Evolutionary conservation across 2,113 vertebrate species (phyloP), one percentile per base, ranked within the genome.

Genomic region (Paraplagusia blochii): DNA sequence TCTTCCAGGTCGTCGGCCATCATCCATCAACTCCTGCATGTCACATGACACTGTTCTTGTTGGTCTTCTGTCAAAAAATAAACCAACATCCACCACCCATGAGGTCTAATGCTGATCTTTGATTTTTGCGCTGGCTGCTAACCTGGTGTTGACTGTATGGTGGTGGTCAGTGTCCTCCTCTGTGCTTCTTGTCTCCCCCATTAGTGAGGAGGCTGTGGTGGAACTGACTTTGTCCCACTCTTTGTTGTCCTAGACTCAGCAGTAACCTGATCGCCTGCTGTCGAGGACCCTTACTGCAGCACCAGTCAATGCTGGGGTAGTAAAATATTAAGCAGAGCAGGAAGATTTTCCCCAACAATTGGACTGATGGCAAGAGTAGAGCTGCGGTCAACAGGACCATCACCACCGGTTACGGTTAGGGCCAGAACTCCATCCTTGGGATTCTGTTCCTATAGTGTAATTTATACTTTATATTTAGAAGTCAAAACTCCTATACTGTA

Each of bases 201-300:
- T 83, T 74, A 79, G 75, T 75, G 58, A 77, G 19, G 52, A 66
- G 52, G 49, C 22, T 60, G 68, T 76, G 63, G 69, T 68, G 54
- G 51, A 16, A 57, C 49, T 80, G 76, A 79, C 79, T 73, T 83
- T 65, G 63, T 60, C 57, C 19, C 17, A 57, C 49, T 56, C 59
- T 39, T 18, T 66, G 66, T 80, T 60, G 68, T 73, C 66, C 57
- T 45, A 82, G 71, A 40, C 63, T 78, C 67, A 77, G 76, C 58
- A 12, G 63, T 54, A 88, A 88, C 80, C 62, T 66, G 81, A 82
- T 51, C 58, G 72, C 65, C 19, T 22, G 34, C 58, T 22, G 47
- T 66, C 43, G 9, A 22, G 22, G 50, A 19, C 36, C 45, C 39
- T n/a, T n/a, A 44, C 40, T 39, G 38, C 43, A 63, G 73, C 73